These are phyloP conservation scores for Criorhina ranunculi DNA, from an alignment of 2,888 invertebrate species.

Conservation along the genomic window DNA sequence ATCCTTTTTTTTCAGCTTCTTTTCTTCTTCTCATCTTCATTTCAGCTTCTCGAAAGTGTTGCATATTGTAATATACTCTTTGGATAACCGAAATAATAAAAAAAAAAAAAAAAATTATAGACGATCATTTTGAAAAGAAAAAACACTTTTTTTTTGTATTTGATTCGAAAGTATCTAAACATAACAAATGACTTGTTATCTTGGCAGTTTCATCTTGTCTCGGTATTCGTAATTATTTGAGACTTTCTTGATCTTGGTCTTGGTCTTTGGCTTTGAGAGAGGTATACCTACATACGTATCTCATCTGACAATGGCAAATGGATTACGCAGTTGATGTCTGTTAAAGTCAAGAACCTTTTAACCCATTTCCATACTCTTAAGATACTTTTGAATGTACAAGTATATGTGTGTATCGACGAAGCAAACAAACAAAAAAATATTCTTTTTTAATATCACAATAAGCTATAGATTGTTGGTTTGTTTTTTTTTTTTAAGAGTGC, in stretches of 20 bases:
- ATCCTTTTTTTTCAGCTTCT: slow-evolving; percentile 63
- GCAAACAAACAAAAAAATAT: slow-evolving; percentile 32
- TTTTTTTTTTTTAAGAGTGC: slow-evolving; percentile 31
- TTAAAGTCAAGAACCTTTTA: slow-evolving; percentile 58
- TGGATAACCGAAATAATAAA: slow-evolving; percentile 67
- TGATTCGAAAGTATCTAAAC: background rate
- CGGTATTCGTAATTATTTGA: slow-evolving; percentile 14
- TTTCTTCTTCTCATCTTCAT: slow-evolving; percentile 17
- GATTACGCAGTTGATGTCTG: slow-evolving; percentile 5
- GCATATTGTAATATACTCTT: slow-evolving; percentile 60
- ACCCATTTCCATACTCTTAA: slow-evolving; percentile 62
- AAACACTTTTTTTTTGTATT: slow-evolving; percentile 30
- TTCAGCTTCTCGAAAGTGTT: slow-evolving; percentile 53
- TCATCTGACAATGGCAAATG: slow-evolving; percentile 10
- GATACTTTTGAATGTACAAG: background rate
- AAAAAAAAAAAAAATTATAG: slow-evolving; percentile 27
- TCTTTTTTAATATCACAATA: slow-evolving; percentile 51
- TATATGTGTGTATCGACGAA: slow-evolving; percentile 15
- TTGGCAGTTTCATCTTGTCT: slow-evolving; percentile 14
- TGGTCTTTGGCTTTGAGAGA: background rate
- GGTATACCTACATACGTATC: background rate
- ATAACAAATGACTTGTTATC: background rate
- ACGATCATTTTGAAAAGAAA: slow-evolving; percentile 44
- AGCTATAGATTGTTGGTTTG: slow-evolving; percentile 37
- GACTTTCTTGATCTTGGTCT: background rate